A percentile compares a stretch with the other conserved stretches of the same genome.
Conservation (phyloP, 2,113 vertebrate species). For the Engystomops pustulosus region DNA sequence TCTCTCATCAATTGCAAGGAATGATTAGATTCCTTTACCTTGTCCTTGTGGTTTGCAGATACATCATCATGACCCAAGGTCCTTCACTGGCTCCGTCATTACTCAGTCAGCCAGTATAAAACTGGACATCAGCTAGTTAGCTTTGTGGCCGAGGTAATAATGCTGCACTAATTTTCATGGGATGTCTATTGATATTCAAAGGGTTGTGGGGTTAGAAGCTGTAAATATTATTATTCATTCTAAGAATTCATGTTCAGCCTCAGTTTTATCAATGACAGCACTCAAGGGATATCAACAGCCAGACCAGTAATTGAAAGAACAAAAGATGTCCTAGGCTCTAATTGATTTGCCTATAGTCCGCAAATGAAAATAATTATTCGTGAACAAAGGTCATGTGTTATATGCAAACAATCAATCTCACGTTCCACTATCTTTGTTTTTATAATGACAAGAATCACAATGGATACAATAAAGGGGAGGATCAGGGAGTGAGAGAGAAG, state of each 20-base stretch:
- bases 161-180: neutral
- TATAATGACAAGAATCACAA: constrained; percentile 56
- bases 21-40: constrained; percentile 1
- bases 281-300: constrained; percentile 51
- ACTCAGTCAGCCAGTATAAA: neutral
- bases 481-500: constrained; percentile 20
- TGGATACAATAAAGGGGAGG: constrained; percentile 53
- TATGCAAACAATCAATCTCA: constrained; percentile 48
- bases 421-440: constrained; percentile 52
- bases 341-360: constrained; percentile 55
- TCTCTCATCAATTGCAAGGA: neutral
- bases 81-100: neutral
- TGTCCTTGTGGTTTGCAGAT: neutral
- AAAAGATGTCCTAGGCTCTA: constrained; percentile 56
- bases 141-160: neutral
- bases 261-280: constrained; percentile 41
- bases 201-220: constrained; percentile 30
- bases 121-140: neutral
- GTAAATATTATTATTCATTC: constrained; percentile 57
- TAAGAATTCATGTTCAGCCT: constrained; percentile 52
- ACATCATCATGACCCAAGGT: neutral
- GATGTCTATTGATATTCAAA: constrained; percentile 49
- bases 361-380: constrained; percentile 60
- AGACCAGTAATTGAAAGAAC: constrained; percentile 56
- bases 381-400: constrained; percentile 58